Base-by-base conservation (phyloP, 2,797 vertebrate genomes). In the Cynopterus sphinx region DNA sequence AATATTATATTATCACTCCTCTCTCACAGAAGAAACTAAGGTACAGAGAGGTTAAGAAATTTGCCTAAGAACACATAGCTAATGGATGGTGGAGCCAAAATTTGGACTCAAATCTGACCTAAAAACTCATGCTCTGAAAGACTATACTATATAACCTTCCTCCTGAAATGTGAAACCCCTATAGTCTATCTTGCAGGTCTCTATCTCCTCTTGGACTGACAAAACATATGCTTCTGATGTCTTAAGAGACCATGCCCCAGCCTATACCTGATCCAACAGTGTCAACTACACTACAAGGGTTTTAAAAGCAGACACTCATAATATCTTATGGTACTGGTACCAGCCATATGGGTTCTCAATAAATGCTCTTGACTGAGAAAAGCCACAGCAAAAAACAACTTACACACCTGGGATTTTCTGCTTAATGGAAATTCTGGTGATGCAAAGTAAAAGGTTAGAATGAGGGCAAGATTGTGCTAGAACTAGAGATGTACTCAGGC, bases 21-120 rank as follows among this genome's bases (percentile, higher is more conserved):
- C 19, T 93, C 82, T 85, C 53, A 87, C 17, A 95, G 57, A 94
- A 94, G 22, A 94, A 89, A 91, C 53, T 41, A 84, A 95, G 31
- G 11, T 51, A 3, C 49, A 92, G 95, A 92, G 22, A 81, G 21
- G 10, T 92, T 78, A 63, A 82, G 57, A 94, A 79, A 57, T 55
- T 91, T 79, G 3, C 26, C 41, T 87, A 68, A 71, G 55, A 15
- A 16, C 17, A 51, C 59, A 87, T 15, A 90, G 39, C 15, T 36
- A 75, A 86, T 70, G 31, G 13, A 61, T 79, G 9, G 15, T 57
- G 15, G 5, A 75, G 16, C 75, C 24, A 83, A 85, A 96, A 85
- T 81, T n/a, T 90, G 65, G 63, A 33, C 36, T 33, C 51, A 71
- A 3, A 41, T 91, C 41, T 53, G 53, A 74, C 26, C 74, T 90